Percentiles rank a stretch among this genome's conserved stretches.
Evolutionary conservation across 2,113 vertebrate species (phyloP).

Genomic region (Sebastes schlegelii): DNA sequence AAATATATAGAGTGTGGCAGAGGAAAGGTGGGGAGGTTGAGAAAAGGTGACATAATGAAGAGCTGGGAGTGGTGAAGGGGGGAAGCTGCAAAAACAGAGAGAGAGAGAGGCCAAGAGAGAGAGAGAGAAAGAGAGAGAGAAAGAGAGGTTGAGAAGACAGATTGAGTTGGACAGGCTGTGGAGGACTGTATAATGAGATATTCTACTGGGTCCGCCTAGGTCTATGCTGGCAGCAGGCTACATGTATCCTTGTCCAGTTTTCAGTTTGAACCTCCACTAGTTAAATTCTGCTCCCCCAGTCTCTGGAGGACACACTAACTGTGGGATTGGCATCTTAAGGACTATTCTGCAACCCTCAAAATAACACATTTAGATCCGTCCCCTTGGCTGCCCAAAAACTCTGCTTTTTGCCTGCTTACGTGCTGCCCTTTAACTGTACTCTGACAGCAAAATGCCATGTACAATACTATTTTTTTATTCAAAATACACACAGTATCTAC

Average conservation of each 20-base stretch:
- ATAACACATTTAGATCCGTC: slow-evolving; percentile 48
- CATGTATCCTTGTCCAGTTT: slow-evolving; percentile 60
- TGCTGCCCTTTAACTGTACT: slow-evolving; percentile 17
- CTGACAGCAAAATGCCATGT: slow-evolving; percentile 30
- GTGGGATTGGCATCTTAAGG: slow-evolving; percentile 56
- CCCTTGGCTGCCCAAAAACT: slow-evolving; percentile 10
- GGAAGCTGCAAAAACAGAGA: slow-evolving; percentile 32
- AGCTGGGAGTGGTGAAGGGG: slow-evolving; percentile 40
- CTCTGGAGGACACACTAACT: slow-evolving; percentile 45
- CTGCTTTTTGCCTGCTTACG: not conserved
- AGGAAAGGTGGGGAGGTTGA: slow-evolving; percentile 52
- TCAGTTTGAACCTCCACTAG: slow-evolving; percentile 53
- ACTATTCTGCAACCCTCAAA: slow-evolving; percentile 36
- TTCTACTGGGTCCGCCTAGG: slow-evolving; percentile 54
- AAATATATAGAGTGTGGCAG: slow-evolving; percentile 55
- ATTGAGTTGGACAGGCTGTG: slow-evolving; percentile 70
- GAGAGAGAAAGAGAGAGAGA: slow-evolving; percentile 34
- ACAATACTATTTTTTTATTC: slow-evolving; percentile 19
- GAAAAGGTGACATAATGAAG: slow-evolving; percentile 64
- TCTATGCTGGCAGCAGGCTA: slow-evolving; percentile 58
- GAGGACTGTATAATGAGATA: slow-evolving; percentile 71
- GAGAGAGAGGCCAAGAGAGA: slow-evolving; percentile 30
- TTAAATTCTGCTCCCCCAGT: slow-evolving; percentile 39
- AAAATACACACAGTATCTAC: slow-evolving; percentile 1
- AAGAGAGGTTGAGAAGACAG: slow-evolving; percentile 53